Conservation (phyloP, 2,797 vertebrate genomes). For the Setipinna tenuifilis region DNA sequence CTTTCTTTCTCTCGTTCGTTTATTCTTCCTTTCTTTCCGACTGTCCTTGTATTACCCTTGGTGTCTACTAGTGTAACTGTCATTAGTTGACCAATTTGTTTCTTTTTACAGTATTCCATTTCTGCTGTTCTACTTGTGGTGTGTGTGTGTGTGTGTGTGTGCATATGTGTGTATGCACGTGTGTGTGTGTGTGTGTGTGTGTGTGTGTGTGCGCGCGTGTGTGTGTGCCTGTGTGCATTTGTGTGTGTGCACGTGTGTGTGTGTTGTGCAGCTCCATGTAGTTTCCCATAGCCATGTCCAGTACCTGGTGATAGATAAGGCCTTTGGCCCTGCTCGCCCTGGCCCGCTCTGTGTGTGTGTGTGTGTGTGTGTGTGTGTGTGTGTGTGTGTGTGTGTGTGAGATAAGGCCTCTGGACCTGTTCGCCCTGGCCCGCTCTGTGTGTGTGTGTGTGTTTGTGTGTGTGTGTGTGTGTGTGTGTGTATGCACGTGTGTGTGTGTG, state of each 20-base stretch:
- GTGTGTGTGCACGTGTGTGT: too few relatives aligned
- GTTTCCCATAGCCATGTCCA: too few relatives aligned
- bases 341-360: too few relatives aligned
- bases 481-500: too few relatives aligned
- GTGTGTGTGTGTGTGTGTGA: too few relatives aligned
- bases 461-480: conserved; percentile 8
- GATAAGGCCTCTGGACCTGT: too few relatives aligned
- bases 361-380: too few relatives aligned
- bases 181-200: conserved; percentile 10
- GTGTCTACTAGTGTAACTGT: not conserved
- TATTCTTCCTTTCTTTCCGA: not conserved
- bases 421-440: too few relatives aligned
- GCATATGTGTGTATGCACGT: not conserved
- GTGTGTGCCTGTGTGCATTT: not conserved
- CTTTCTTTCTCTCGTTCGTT: not conserved
- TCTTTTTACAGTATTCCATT: not conserved
- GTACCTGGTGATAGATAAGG: too few relatives aligned
- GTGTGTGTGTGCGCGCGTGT: not conserved
- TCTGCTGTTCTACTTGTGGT: not conserved
- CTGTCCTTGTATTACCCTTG: not conserved
- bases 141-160: conserved; percentile 2
- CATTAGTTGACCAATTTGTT: not conserved
- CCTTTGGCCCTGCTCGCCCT: not conserved
- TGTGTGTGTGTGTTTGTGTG: not conserved
- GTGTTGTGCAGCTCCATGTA: too few relatives aligned